A percentile compares a stretch with the other conserved stretches of the same genome.
Conservation (phyloP, 2,888 invertebrate genomes). For the Glaucopsyche alexis region DNA sequence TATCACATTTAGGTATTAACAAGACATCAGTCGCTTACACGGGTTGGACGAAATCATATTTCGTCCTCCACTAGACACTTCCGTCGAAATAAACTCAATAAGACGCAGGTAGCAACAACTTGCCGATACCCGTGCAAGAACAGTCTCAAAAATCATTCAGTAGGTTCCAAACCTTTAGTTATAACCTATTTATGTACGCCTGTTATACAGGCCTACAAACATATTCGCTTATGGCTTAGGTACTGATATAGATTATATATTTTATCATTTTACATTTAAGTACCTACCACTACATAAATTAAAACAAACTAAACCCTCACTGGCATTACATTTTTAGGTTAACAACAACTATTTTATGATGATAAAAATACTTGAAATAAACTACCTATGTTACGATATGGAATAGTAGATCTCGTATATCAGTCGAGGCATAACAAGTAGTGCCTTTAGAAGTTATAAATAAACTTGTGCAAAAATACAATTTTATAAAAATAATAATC, state of each 20-base stretch:
- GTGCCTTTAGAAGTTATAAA: not conserved
- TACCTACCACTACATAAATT: not conserved
- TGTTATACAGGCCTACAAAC: not conserved
- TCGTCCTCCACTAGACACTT: not conserved
- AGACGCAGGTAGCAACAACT: not conserved
- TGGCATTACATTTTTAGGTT: not conserved
- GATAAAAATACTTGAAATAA: not conserved
- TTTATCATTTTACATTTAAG: not conserved
- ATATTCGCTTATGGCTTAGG: not conserved
- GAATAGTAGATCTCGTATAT: not conserved
- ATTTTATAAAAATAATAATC: conserved; percentile 8
- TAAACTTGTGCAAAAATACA: conserved; percentile 13
- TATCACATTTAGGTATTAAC: conserved; percentile 62
- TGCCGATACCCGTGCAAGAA: not conserved
- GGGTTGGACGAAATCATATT: conserved; percentile 9
- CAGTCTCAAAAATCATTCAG: conserved; percentile 10
- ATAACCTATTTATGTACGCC: not conserved
- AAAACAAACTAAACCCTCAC: not conserved
- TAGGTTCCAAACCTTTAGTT: conserved; percentile 3
- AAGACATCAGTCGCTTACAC: conserved; percentile 60
- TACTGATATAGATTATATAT: conserved; percentile 1
- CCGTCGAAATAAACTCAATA: not conserved
- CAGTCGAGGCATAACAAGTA: not conserved
- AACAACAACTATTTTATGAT: not conserved
- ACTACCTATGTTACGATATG: not conserved